phyloP scores from a whole-genome alignment of 1,140 invertebrate species.

The Lepidurus arcticus region DNA sequence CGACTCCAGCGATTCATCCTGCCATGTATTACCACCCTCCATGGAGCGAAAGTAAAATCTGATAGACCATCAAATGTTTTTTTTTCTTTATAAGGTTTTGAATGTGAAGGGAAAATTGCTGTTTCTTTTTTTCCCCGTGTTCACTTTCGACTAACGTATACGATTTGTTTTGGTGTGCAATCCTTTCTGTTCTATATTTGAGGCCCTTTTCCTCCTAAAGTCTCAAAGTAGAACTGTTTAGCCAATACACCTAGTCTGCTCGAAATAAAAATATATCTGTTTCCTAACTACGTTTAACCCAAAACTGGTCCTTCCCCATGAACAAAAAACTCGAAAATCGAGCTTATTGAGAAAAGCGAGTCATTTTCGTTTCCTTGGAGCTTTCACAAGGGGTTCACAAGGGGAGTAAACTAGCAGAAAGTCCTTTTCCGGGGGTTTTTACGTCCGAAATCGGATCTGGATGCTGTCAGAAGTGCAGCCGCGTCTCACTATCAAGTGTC shows the following conservation, averaged over 20 bases:
- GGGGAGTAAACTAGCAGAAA: constrained; percentile 9
- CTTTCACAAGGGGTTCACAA: not conserved
- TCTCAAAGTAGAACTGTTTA: not conserved
- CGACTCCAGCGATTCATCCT: not conserved
- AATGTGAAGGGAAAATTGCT: not conserved
- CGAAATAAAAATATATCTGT: not conserved
- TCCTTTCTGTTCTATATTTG: not conserved
- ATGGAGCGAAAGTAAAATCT: not conserved
- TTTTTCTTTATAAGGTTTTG: not conserved
- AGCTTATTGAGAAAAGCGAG: too few species aligned
- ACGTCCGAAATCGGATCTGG: constrained; percentile 8
- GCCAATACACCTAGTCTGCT: constrained; percentile 15
- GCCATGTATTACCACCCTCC: constrained; percentile 4
- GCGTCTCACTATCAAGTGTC: constrained; percentile 14
- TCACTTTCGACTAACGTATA: not conserved
- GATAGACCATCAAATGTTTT: not conserved
- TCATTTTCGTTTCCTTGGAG: not conserved
- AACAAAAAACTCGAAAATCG: too few species aligned
- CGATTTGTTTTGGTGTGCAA: constrained; percentile 3
- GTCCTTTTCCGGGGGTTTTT: constrained; percentile 8
- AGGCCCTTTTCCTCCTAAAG: not conserved
- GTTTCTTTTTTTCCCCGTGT: not conserved
- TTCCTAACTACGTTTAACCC: not conserved
- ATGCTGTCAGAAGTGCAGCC: constrained; percentile 20
- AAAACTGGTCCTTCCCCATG: not conserved